phyloP scores from a whole-genome alignment of 2,113 vertebrate species.

The Ranitomeya variabilis region DNA sequence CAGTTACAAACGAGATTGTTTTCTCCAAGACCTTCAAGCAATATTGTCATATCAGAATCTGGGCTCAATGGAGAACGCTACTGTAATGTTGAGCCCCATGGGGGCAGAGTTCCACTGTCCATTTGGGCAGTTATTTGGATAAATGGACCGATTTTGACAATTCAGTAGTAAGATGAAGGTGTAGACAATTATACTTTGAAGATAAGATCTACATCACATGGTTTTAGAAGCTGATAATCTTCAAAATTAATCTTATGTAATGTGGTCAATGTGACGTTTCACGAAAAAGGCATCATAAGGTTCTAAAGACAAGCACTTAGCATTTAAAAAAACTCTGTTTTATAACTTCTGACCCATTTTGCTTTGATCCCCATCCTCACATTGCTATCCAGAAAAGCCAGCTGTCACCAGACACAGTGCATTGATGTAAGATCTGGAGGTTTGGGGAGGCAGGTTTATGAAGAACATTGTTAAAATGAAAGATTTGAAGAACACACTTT shows the following conservation, averaged over 20 bases:
- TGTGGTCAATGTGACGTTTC: neutral
- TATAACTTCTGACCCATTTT: neutral
- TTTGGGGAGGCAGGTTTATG: constrained; percentile 12
- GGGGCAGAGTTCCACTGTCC: too few species aligned
- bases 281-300: neutral
- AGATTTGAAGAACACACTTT: constrained; percentile 4
- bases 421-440: constrained; percentile 3
- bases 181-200: neutral
- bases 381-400: constrained; percentile 27
- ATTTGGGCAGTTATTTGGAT: neutral
- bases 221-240: neutral
- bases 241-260: neutral
- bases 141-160: neutral
- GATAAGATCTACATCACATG: neutral
- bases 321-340: neutral
- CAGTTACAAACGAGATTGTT: neutral
- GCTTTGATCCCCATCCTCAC: constrained; percentile 20
- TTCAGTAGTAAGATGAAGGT: neutral
- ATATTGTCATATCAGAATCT: neutral
- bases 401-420: constrained; percentile 1
- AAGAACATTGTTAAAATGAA: neutral
- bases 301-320: neutral
- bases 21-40: neutral
- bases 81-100: too few species aligned
- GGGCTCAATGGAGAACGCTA: neutral